Evolutionary conservation across 2,888 invertebrate species (phyloP), one percentile per base, ranked within the genome.

Genomic region (Andrena trimmerana): DNA sequence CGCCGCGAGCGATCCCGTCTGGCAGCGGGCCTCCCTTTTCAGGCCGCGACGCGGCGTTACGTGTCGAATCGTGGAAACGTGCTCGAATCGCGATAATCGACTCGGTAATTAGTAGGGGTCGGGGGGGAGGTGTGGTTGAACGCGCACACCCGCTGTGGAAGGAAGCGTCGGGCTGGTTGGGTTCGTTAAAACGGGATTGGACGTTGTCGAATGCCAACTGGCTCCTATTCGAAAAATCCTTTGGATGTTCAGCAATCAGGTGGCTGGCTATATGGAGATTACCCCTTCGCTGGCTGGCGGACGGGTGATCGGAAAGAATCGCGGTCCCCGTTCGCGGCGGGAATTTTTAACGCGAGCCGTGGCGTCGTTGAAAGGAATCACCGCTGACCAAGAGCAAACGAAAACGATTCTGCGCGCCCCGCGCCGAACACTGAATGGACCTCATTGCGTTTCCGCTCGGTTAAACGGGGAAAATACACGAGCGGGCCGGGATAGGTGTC

Each of bases 371-470:
- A 20, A 2, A 8, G 27, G 13, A 10, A 7, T n/a, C 48, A 13
- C 10, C 31, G 13, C 31, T 16, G 33, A 24, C 59, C 50, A n/a
- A 10, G 24, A 48, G 24, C 36, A 31, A 31, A 36, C 71, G 42
- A 57, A 62, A 72, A 69, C 66, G 70, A 78, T 79, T 42, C 67
- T 31, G 50, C 60, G 16, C 20, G 33, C 60, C 42, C 69, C 50
- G 50, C 70, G 63, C 16, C n/a, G 62, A 67, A 63, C 76, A 29
- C 59, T 24, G 48, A 78, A 69, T 77, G 52, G 68, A 79, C 54
- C 81, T 84, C 75, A 75, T 81, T 70, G 50, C 81, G 76, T 84
- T 86, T 66, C 86, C 86, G 52, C 60, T 81, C 77, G 86, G 66
- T 84, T 84, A 52, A 77, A 74, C 74, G 48, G 31, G 27, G 73